Percentiles rank a stretch among this genome's conserved stretches.
phyloP scores from a whole-genome alignment of 2,797 vertebrate genomes.

The Acanthis flammea region DNA sequence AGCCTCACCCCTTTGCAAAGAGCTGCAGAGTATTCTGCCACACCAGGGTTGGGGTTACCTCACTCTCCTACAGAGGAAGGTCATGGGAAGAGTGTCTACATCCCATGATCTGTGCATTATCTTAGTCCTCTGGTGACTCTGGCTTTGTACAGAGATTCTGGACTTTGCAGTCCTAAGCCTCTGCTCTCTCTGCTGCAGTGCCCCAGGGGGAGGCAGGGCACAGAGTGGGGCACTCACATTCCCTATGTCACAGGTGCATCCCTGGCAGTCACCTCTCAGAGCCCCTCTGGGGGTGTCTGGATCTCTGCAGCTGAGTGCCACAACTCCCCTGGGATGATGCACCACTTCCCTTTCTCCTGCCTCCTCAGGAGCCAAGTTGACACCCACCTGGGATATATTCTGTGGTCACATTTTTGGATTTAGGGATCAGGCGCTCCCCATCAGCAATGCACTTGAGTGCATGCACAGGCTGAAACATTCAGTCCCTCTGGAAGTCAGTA shows the following conservation, averaged over 20 bases:
- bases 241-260: background rate
- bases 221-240: rapidly evolving
- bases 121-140: background rate
- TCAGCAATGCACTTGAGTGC: background rate
- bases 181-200: background rate
- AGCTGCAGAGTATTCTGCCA: background rate
- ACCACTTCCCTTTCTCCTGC: background rate
- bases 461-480: background rate
- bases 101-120: background rate
- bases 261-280: background rate
- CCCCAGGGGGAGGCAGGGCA: rapidly evolving
- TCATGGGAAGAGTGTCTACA: background rate
- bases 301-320: background rate
- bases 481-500: background rate
- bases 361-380: background rate
- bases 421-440: background rate
- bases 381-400: background rate
- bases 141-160: background rate
- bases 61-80: background rate
- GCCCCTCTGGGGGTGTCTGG: background rate
- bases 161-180: background rate
- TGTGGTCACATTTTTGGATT: background rate
- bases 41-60: background rate
- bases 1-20: background rate
- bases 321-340: background rate